Base-by-base conservation (phyloP, 2,888 invertebrate species). In the Andrena fulva region DNA sequence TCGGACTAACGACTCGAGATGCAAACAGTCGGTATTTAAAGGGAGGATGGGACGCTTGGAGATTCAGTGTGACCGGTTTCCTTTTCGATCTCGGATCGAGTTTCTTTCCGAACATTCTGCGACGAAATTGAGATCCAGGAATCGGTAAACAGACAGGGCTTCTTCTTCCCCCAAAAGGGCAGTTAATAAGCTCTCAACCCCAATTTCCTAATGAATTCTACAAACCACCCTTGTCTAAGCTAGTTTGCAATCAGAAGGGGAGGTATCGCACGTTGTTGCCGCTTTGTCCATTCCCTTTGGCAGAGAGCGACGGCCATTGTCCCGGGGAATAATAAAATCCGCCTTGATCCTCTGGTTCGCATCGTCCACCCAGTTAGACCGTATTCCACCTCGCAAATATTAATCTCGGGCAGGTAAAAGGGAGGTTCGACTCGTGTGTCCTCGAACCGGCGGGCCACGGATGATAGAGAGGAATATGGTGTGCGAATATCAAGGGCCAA, bases 251-350 rank as follows among this genome's bases (percentile, higher is more conserved):
- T 42, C 42, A 42, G 42, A 16, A 59, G 33, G 24, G 52, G 35
- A 31, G 27, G 62, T 48, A 42, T 60, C 54, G 64, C 54, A 24
- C 48, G 63, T 31, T 74, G 74, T 80, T 80, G 69, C 50, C 74
- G 31, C 60, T 60, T 75, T 66, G 29, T 52, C 48, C 56, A 80
- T 74, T 80, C 77, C 56, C 71, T 82, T 78, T 78, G 72, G 42
- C 52, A 62, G 69, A 24, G 52, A 48, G 54, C 63, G 29, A 35
- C 62, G 54, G 56, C 77, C 72, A 83, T 83, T 86, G 76, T 80
- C 52, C 74, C 59, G 16, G 60, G 62, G 66, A 77, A 78, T 80
- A 83, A 86, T 86, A 80, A 78, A 79, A 82, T 67, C 16, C 10
- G 24, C 31, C 27, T 20, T 63, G 24, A 1, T 27, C 66, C 20